phyloP scores from a whole-genome alignment of 2,113 vertebrate genomes.

The Clupea harengus region DNA sequence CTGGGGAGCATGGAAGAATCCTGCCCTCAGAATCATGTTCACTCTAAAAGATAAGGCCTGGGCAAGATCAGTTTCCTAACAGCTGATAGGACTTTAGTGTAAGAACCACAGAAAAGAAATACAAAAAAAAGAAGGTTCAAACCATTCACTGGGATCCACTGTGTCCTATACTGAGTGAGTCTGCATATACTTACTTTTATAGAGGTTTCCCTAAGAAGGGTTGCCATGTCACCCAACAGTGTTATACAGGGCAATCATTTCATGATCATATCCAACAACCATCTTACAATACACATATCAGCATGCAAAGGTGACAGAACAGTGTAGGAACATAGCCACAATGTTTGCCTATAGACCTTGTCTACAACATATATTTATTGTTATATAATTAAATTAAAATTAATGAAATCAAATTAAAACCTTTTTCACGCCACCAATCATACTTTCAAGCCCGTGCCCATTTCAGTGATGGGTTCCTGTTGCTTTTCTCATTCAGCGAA shows the following conservation, averaged over 20 bases:
- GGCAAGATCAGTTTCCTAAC: not conserved
- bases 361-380: not conserved
- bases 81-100: not conserved
- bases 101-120: not conserved
- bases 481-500: not conserved
- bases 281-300: slow-evolving; percentile 9
- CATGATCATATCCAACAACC: not conserved
- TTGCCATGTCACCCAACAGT: not conserved
- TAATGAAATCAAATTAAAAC: slow-evolving; percentile 47
- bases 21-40: slow-evolving; percentile 18
- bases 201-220: not conserved
- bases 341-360: not conserved
- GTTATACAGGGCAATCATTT: not conserved
- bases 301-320: not conserved
- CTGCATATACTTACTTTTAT: not conserved
- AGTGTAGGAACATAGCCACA: not conserved
- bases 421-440: slow-evolving; percentile 48
- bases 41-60: not conserved
- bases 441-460: slow-evolving; percentile 42
- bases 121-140: not conserved
- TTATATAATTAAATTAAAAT: slow-evolving; percentile 42
- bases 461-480: slow-evolving; percentile 21
- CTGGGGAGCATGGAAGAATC: not conserved
- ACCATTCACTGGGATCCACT: not conserved
- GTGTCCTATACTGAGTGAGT: not conserved